These are phyloP conservation scores for Prosapia bicincta DNA, from an alignment of 2,888 invertebrate genomes.

Conservation along the genomic window DNA sequence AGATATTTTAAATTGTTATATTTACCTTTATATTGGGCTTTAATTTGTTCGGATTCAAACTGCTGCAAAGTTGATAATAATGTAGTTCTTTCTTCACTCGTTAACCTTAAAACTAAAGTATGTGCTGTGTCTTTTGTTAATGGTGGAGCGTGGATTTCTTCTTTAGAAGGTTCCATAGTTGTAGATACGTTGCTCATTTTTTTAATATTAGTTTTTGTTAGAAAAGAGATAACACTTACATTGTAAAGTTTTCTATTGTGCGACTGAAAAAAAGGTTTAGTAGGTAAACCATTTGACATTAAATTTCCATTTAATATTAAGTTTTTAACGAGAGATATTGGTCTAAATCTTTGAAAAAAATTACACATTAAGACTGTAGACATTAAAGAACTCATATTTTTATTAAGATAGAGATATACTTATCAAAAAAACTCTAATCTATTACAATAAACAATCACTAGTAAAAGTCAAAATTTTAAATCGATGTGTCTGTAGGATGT, in stretches of 20 bases:
- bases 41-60: constrained; percentile 68
- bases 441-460: too few species aligned
- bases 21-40: constrained; percentile 76
- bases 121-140: constrained; percentile 68
- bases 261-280: neutral
- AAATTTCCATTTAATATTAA: neutral
- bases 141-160: constrained; percentile 41
- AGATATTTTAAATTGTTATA: too few species aligned
- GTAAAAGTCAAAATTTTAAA: too few species aligned
- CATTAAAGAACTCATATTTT: neutral
- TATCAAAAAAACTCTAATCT: too few species aligned
- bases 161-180: neutral
- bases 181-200: neutral
- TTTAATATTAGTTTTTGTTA: neutral
- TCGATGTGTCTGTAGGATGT: too few species aligned
- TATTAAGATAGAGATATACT: neutral
- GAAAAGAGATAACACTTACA: neutral
- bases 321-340: neutral
- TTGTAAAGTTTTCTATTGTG: neutral
- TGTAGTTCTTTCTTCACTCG: constrained; percentile 66
- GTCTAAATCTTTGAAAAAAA: neutral
- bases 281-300: neutral
- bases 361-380: neutral
- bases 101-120: constrained; percentile 67
- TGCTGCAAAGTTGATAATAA: constrained; percentile 67